Conservation (phyloP, 1,140 invertebrate genomes). For the Panulirus ornatus region DNA sequence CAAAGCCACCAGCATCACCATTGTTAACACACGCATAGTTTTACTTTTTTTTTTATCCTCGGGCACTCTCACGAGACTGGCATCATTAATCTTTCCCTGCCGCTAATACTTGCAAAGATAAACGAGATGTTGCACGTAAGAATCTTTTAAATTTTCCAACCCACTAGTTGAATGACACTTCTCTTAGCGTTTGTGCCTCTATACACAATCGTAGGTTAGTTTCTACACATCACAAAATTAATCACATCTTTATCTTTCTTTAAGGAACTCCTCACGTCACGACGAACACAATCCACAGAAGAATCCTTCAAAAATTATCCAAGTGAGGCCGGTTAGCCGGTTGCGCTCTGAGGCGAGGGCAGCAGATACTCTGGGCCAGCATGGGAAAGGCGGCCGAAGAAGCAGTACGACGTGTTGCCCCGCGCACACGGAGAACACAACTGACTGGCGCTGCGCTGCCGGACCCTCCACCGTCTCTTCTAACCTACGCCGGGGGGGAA, state of each 20-base stretch:
- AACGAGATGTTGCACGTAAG: constrained; percentile 4
- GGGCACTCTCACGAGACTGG: constrained; percentile 8
- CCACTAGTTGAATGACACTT: background rate
- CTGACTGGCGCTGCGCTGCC: constrained; percentile 18
- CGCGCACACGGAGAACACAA: constrained; percentile 26
- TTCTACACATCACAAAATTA: too few relatives aligned
- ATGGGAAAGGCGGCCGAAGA: constrained; percentile 13
- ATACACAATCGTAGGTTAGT: too few relatives aligned
- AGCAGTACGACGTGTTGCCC: background rate
- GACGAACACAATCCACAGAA: too few relatives aligned
- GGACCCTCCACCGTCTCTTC: background rate
- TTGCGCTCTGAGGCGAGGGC: background rate
- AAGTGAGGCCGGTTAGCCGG: too few relatives aligned
- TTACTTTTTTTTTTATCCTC: background rate
- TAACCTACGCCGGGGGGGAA: background rate
- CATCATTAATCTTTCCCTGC: constrained; percentile 12
- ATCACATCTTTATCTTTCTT: too few relatives aligned
- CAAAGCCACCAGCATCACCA: constrained; percentile 29
- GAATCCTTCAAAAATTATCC: too few relatives aligned
- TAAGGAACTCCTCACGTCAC: too few relatives aligned
- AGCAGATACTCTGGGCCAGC: constrained; percentile 14
- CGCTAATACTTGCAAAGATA: background rate
- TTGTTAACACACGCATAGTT: constrained; percentile 37
- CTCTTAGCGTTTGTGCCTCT: background rate
- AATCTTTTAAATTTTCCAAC: background rate